Base-by-base conservation (phyloP, 1,140 invertebrate genomes). In the Lanistes nyassanus region DNA sequence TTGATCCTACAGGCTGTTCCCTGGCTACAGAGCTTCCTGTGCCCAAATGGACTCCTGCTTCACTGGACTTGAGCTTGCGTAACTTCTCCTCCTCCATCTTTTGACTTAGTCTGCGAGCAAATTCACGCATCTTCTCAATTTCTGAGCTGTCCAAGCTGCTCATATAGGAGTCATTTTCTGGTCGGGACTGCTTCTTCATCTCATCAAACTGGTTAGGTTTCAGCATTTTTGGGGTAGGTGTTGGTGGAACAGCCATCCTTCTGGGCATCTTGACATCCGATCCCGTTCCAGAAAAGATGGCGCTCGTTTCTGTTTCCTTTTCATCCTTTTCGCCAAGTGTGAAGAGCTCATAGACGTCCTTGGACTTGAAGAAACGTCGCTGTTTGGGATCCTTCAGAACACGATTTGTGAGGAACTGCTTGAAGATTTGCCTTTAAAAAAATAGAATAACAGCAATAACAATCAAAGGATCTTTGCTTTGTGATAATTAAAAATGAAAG, bases 371-470 rank as follows among this genome's bases (percentile, higher is more conserved):
- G 83, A 98, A 94, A 85, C 95, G 92, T 79, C 95, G 93, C 86
- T 98, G 97, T 81, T 94, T 94, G 23, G 97, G 97, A 91, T 99
- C 95, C 85, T 97, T 93, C 51, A 99, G 91, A 66, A 99, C 94
- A 89, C 95, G 93, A 88, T 98, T 98, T 36, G 95, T 95, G 34
- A 99, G 89, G 82, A 98, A 95, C 87, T 98, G 94, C 90, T 99
- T 99, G 89, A 97, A 99, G 75, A 99, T 96, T 92, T 99, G 97
- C 77, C 91, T 91, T 79, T 36, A 89, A 83, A 56, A 73, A 60
- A 64, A 78, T 70, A 60, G 58, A 78, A 69, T 79, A 53, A 65
- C n/a, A 75, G 21, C 21, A 26, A 13, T 23, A 56, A 69, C n/a
- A 7, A 19, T 16, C n/a, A n/a, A n/a, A n/a, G n/a, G n/a, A n/a